Evolutionary conservation across 1,140 invertebrate species (phyloP).

Genomic region (Neelides sp.): DNA sequence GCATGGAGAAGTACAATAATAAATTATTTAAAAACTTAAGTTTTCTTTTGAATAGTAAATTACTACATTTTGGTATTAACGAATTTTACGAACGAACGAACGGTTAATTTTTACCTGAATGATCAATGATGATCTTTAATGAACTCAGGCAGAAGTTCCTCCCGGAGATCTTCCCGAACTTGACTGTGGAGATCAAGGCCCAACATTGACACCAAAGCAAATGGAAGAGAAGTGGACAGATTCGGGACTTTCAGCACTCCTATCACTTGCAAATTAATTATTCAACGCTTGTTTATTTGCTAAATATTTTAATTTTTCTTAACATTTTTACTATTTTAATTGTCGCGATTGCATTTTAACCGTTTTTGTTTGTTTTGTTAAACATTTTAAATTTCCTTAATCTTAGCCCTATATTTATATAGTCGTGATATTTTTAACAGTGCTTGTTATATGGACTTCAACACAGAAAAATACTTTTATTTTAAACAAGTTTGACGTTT

Average conservation of each 20-base stretch:
- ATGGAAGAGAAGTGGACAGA: constrained; percentile 30
- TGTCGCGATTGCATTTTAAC: too few species aligned
- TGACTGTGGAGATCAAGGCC: constrained; percentile 26
- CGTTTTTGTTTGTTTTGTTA: too few species aligned
- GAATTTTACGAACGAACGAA: neutral
- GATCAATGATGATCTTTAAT: neutral
- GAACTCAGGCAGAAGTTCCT: constrained; percentile 21
- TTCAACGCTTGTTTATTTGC: neutral
- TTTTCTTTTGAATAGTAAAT: neutral
- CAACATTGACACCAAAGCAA: constrained; percentile 29
- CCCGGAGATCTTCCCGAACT: constrained; percentile 24
- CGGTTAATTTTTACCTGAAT: neutral
- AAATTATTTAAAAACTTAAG: neutral
- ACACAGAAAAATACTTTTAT: too few species aligned
- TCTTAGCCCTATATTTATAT: too few species aligned
- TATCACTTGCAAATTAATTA: constrained; percentile 20
- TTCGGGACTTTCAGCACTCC: constrained; percentile 17
- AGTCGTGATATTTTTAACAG: too few species aligned
- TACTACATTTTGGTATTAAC: neutral
- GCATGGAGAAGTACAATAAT: constrained; percentile 29
- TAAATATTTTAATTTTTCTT: too few species aligned
- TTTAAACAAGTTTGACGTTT: too few species aligned
- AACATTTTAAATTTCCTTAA: too few species aligned
- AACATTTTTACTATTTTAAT: too few species aligned
- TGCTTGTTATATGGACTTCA: too few species aligned